A percentile compares a stretch with the other conserved stretches of the same genome.
Evolutionary conservation across 2,113 vertebrate genomes (phyloP).

Genomic region (Rhinopithecus roxellana): DNA sequence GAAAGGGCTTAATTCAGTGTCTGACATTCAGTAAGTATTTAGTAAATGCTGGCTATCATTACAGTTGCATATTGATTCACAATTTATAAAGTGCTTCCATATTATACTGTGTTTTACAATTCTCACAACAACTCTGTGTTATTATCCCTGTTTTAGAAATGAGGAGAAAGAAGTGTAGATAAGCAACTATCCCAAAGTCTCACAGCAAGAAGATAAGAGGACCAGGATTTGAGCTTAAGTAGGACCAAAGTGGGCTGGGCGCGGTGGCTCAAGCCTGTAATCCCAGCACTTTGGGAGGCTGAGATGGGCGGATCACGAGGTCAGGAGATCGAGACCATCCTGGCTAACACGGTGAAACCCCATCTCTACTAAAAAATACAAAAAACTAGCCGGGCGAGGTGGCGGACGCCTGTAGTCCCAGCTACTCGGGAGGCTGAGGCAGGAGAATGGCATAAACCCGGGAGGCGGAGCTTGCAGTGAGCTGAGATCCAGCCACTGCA

Average conservation of each 20-base stretch:
- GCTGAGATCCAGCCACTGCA: too few species aligned
- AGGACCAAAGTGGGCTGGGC: neutral
- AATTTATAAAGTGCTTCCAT: neutral
- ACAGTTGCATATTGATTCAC: neutral
- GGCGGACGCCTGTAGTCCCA: too few species aligned
- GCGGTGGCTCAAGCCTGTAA: too few species aligned
- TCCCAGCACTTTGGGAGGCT: too few species aligned
- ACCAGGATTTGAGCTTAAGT: neutral
- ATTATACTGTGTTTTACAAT: neutral
- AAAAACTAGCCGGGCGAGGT: too few species aligned
- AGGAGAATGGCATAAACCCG: too few species aligned
- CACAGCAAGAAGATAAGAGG: conserved; percentile 1
- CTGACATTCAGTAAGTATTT: neutral
- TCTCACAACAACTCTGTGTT: neutral
- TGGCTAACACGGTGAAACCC: too few species aligned
- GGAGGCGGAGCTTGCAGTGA: too few species aligned
- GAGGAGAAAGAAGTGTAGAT: neutral
- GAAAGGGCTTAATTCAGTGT: neutral
- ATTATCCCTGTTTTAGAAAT: neutral
- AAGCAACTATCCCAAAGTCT: conserved; percentile 14
- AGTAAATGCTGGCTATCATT: conserved; percentile 6
- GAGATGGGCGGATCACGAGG: too few species aligned
- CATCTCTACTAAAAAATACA: too few species aligned
- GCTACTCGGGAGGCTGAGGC: too few species aligned
- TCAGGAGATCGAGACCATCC: too few species aligned